Evolutionary conservation across 2,113 vertebrate genomes (phyloP).

Genomic region (Callithrix jacchus): DNA sequence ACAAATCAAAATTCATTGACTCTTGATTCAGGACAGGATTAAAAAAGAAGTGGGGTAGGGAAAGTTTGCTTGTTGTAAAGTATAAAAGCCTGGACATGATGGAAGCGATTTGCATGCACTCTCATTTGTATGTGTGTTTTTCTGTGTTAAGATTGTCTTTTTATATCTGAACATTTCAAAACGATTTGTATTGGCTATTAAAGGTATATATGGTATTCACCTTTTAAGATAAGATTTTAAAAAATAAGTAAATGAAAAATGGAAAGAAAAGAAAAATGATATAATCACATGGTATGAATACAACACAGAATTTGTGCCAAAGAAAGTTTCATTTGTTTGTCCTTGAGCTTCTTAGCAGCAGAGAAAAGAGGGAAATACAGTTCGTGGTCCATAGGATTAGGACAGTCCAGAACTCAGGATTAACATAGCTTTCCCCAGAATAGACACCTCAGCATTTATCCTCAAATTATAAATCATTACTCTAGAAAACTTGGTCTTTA

Average conservation of each 20-base stretch:
- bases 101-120: background rate
- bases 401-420: background rate
- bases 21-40: background rate
- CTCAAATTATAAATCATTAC: background rate
- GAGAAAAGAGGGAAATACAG: background rate
- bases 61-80: background rate
- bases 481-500: background rate
- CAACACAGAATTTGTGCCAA: background rate
- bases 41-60: background rate
- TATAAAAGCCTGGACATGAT: background rate
- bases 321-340: background rate
- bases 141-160: background rate
- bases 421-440: background rate
- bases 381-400: background rate
- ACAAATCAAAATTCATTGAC: background rate
- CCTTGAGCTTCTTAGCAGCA: background rate
- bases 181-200: constrained; percentile 9
- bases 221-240: background rate
- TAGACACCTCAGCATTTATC: background rate
- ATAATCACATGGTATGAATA: background rate
- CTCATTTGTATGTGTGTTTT: background rate
- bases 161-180: background rate
- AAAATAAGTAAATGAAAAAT: background rate
- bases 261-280: background rate
- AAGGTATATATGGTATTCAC: background rate